These are phyloP conservation scores for Parochlus steinenii DNA, from an alignment of 2,888 invertebrate species.

Conservation along the genomic window DNA sequence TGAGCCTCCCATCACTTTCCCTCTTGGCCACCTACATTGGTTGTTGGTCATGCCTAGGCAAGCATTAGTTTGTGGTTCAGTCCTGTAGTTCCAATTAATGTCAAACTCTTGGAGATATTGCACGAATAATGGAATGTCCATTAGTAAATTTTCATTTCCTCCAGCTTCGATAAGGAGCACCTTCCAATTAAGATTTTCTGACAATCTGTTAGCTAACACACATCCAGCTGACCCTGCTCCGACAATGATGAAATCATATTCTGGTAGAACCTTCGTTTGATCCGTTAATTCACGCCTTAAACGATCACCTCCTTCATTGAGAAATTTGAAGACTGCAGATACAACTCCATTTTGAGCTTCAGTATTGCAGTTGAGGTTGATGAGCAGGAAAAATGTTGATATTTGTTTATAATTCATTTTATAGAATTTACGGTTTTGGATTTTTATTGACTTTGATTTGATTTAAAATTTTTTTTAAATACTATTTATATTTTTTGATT, in stretches of 20 bases:
- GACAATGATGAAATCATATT: conserved; percentile 35
- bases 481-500: no score
- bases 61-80: conserved; percentile 36
- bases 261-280: conserved; percentile 20
- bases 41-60: conserved; percentile 45
- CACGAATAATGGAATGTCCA: conserved; percentile 36
- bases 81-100: conserved; percentile 43
- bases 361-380: no score
- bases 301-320: conserved; percentile 34
- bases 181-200: conserved; percentile 41
- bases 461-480: no score
- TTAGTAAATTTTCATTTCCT: conserved; percentile 31
- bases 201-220: conserved; percentile 48
- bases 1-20: conserved; percentile 1
- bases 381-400: no score
- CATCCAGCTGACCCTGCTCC: conserved; percentile 46
- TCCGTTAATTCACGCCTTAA: conserved; percentile 34
- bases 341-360: no score
- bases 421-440: no score
- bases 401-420: no score
- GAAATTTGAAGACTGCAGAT: conserved; percentile 36
- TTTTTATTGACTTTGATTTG: no score
- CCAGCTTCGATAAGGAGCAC: conserved; percentile 30
- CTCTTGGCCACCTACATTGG: conserved; percentile 45
- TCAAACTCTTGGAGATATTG: conserved; percentile 37